Evolutionary conservation across 1,140 invertebrate species (phyloP), one percentile per base, ranked within the genome.

Genomic region (Drosophila guanche): DNA sequence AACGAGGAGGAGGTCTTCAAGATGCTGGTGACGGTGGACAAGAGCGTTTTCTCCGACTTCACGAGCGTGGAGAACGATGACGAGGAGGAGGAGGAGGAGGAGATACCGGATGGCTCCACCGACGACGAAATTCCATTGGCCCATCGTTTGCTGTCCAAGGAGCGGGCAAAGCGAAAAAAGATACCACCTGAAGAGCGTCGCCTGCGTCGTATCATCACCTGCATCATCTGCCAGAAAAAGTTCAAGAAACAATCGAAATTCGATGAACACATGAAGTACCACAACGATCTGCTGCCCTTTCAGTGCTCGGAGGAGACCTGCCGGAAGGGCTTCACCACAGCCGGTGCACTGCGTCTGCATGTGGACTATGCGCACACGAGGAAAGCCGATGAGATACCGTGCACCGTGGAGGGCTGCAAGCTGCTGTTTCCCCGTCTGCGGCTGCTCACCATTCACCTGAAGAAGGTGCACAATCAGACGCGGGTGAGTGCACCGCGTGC

Each of bases 1-100:
- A 90, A 90, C 47, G 89, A 80, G 16, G 89, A 90, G 37, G 89
- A 90, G 16, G 89, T 90, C 4, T 89, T 90, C 29, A 90, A 89
- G 45, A 62, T 90, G 69, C 33, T 90, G 41, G 79, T 89, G 48
- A 62, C 40, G 7, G 89, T 89, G 4, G 81, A 84, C 46, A 86
- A 68, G 5, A 37, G 4, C 10, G 33, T 4, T 37, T 12, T 37
- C 33, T 12, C 33, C 0, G 33, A 37, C 33, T 37, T 1, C 10
- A 37, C 33, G 4, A 4, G 3, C 33, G 60, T 51, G 4, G 61
- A 63, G 0, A 59, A 70, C 6, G 67, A 62, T 6, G 61, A 25
- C 5, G 43, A 27, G 2, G 14, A 55, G 5, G 41, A 54, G 4
- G 46, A 45, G 22, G 14, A 55, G 5, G 41, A 54, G 4, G 46